Conservation (phyloP, 2,797 vertebrate genomes). For the Peromyscus nudipes region DNA sequence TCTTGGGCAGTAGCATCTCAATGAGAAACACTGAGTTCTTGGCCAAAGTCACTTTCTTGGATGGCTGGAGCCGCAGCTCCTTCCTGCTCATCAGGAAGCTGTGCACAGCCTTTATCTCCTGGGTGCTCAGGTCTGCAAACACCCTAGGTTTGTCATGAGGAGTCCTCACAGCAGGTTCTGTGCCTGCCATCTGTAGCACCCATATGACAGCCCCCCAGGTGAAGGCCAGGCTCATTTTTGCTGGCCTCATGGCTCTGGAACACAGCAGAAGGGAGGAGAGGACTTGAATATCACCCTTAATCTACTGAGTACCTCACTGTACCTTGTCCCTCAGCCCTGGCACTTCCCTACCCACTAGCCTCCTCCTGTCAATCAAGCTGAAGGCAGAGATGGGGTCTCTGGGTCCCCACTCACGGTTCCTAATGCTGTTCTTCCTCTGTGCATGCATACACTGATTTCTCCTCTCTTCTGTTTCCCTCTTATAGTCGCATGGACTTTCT, state of each 20-base stretch:
- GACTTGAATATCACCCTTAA: not conserved
- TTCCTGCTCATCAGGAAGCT: conserved; percentile 90
- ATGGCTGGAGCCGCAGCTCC: conserved; percentile 89
- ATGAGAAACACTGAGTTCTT: conserved; percentile 95
- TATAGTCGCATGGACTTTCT: not conserved
- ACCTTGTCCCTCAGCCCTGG: rapidly evolving
- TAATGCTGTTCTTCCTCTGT: rapidly evolving
- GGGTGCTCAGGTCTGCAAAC: conserved; percentile 92
- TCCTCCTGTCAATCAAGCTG: too few relatives aligned
- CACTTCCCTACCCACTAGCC: not conserved
- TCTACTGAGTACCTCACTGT: too few relatives aligned
- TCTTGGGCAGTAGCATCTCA: conserved; percentile 93
- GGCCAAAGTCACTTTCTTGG: conserved; percentile 82
- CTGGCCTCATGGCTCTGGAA: conserved; percentile 68
- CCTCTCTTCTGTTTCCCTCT: not conserved
- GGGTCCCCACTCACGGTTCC: too few relatives aligned
- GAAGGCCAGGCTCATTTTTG: not conserved
- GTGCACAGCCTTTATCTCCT: conserved; percentile 91
- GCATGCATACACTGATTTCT: not conserved
- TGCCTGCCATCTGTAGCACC: not conserved
- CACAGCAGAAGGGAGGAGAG: not conserved
- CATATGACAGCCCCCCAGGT: not conserved
- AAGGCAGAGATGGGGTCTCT: not conserved
- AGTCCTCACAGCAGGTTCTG: rapidly evolving
- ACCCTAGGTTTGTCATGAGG: conserved; percentile 83